A percentile compares a stretch with the other conserved stretches of the same genome.
Evolutionary conservation across 1,140 invertebrate genomes (phyloP).

Genomic region (Eciton burchellii): DNA sequence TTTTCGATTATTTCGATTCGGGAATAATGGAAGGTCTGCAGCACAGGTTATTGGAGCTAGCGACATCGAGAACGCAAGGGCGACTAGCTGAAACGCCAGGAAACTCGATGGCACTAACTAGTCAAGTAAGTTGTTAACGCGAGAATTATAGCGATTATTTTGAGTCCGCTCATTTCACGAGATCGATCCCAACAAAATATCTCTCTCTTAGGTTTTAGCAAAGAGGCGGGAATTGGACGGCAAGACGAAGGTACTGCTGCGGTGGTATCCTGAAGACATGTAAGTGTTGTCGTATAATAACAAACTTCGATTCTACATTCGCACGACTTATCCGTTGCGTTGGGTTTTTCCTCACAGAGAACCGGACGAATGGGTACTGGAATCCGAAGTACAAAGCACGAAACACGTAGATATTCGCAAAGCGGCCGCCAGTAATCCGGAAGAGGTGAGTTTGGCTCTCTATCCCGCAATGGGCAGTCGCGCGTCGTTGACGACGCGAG

Average conservation of each 20-base stretch:
- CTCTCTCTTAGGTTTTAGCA: slow-evolving; percentile 86
- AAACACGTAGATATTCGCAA: slow-evolving; percentile 86
- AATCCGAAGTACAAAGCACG: slow-evolving; percentile 86
- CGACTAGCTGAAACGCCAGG: slow-evolving; percentile 84
- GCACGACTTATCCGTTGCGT: background rate
- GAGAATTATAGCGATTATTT: background rate
- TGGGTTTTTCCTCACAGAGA: slow-evolving; percentile 79
- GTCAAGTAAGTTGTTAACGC: slow-evolving; percentile 85
- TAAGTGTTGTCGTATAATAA: slow-evolving; percentile 83
- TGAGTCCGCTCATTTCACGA: background rate
- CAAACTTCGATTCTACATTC: background rate
- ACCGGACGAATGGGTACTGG: slow-evolving; percentile 88
- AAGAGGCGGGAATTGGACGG: slow-evolving; percentile 88
- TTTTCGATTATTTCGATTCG: slow-evolving; percentile 95
- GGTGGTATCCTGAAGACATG: slow-evolving; percentile 90
- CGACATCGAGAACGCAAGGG: slow-evolving; percentile 88
- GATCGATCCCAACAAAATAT: slow-evolving; percentile 11
- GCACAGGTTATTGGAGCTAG: slow-evolving; percentile 88
- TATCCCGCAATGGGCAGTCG: slow-evolving; percentile 79
- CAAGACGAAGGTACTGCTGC: slow-evolving; percentile 87
- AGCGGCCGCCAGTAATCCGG: slow-evolving; percentile 81
- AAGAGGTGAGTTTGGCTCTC: slow-evolving; percentile 80
- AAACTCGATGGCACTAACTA: slow-evolving; percentile 88
- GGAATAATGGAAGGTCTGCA: slow-evolving; percentile 95
- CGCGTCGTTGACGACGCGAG: slow-evolving; percentile 66